Conservation (phyloP, 2,797 vertebrate species). For the Macrochelys suwanniensis region DNA sequence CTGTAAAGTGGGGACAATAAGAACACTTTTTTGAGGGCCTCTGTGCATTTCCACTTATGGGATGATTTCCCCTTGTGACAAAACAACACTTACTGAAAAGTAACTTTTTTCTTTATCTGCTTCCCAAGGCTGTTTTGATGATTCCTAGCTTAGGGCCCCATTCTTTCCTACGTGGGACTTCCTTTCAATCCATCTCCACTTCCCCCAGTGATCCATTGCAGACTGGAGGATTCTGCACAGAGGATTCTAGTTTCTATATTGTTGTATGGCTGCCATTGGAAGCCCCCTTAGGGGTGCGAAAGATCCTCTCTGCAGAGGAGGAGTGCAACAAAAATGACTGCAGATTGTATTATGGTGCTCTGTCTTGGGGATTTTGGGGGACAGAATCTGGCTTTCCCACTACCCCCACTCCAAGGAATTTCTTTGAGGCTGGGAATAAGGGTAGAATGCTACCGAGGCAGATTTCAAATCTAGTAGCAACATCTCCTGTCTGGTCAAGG, state of each 20-base stretch:
- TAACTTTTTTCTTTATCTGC: not conserved
- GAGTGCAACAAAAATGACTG: not conserved
- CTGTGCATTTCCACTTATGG: not conserved
- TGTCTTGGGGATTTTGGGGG: not conserved
- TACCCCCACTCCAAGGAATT: not conserved
- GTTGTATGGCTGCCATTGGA: not conserved
- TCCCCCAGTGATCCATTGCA: not conserved
- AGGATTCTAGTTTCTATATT: constrained; percentile 12
- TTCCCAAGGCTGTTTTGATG: not conserved
- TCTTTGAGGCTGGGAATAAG: not conserved
- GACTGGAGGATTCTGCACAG: not conserved
- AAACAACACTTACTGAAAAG: accelerated
- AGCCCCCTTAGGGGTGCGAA: not conserved
- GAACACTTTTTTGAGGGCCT: not conserved
- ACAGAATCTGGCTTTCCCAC: not conserved
- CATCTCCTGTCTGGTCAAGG: not conserved
- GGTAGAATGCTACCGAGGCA: not conserved
- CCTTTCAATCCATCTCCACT: not conserved
- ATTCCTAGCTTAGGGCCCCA: not conserved
- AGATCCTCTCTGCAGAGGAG: not conserved
- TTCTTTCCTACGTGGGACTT: not conserved
- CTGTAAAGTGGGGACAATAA: constrained; percentile 10
- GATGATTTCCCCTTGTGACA: not conserved
- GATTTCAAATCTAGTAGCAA: not conserved
- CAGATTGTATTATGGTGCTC: not conserved